Evolutionary conservation across 2,797 vertebrate genomes (phyloP).

Genomic region (Karalla daura): DNA sequence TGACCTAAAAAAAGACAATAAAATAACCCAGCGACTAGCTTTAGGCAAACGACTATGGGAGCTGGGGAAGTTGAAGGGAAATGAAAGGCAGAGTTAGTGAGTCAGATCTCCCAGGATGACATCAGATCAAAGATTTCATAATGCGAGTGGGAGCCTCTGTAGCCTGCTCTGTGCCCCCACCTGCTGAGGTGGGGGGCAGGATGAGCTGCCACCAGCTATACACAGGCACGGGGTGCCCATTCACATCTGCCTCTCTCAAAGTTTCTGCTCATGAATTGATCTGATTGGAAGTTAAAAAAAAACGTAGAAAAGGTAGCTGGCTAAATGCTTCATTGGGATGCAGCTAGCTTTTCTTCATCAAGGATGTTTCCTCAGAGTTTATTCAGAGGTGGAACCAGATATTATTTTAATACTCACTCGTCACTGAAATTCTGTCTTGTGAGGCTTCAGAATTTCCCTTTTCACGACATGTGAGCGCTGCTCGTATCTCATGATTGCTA

Average conservation of each 20-base stretch:
- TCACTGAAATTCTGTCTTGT: background rate
- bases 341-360: background rate
- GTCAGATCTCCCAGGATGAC: slow-evolving; percentile 12
- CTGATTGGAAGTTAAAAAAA: background rate
- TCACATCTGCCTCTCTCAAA: slow-evolving; percentile 3
- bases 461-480: background rate
- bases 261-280: slow-evolving; percentile 19
- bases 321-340: background rate
- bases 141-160: slow-evolving; percentile 24
- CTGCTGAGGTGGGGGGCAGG: slow-evolving; percentile 36
- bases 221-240: slow-evolving; percentile 40
- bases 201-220: slow-evolving; percentile 18
- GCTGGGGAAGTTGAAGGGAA: slow-evolving; percentile 22
- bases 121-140: slow-evolving; percentile 6
- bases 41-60: slow-evolving; percentile 10
- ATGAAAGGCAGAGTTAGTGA: slow-evolving; percentile 28
- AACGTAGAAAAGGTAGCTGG: background rate
- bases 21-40: slow-evolving; percentile 30
- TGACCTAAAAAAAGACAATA: background rate
- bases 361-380: background rate
- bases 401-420: slow-evolving; percentile 1
- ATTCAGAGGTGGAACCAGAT: slow-evolving; percentile 4
- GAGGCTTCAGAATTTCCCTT: background rate
- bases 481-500: slow-evolving; percentile 10
- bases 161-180: slow-evolving; percentile 28